Conservation (phyloP, 2,888 invertebrate species). For the Dasypolia templi region DNA sequence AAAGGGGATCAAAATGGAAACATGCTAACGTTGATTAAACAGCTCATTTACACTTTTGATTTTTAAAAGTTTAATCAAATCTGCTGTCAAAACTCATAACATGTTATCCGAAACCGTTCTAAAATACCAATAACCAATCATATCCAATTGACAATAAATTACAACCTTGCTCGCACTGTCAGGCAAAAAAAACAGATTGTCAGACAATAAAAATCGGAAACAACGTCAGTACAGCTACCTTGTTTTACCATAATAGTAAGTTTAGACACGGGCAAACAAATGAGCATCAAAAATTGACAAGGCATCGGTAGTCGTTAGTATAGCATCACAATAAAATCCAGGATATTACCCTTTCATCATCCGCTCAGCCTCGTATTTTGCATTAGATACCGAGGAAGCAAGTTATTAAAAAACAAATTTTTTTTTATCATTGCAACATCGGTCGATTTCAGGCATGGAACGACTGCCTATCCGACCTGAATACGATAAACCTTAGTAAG, state of each 20-base stretch:
- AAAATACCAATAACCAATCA: constrained; percentile 6
- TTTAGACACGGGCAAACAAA: constrained; percentile 9
- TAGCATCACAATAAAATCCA: constrained; percentile 5
- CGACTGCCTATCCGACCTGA: not conserved
- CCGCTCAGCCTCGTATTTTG: too few species aligned
- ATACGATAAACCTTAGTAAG: not conserved
- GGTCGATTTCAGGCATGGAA: too few species aligned
- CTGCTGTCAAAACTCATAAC: not conserved
- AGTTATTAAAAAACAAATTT: too few species aligned
- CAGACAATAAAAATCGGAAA: not conserved
- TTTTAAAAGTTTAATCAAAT: not conserved
- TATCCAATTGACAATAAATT: constrained; percentile 29
- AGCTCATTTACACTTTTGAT: not conserved
- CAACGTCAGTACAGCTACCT: too few species aligned
- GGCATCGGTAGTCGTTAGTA: constrained; percentile 7
- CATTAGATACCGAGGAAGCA: too few species aligned
- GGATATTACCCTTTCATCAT: constrained; percentile 24
- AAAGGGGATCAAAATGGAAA: not conserved
- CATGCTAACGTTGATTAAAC: too few species aligned
- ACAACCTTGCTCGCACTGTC: too few species aligned
- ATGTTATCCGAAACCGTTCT: not conserved
- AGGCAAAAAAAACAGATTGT: too few species aligned
- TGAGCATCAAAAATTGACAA: constrained; percentile 11
- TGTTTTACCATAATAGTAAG: not conserved
- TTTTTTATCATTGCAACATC: too few species aligned